These are phyloP conservation scores for Gambusia holbrooki DNA, from an alignment of 2,113 vertebrate species.

Conservation along the genomic window DNA sequence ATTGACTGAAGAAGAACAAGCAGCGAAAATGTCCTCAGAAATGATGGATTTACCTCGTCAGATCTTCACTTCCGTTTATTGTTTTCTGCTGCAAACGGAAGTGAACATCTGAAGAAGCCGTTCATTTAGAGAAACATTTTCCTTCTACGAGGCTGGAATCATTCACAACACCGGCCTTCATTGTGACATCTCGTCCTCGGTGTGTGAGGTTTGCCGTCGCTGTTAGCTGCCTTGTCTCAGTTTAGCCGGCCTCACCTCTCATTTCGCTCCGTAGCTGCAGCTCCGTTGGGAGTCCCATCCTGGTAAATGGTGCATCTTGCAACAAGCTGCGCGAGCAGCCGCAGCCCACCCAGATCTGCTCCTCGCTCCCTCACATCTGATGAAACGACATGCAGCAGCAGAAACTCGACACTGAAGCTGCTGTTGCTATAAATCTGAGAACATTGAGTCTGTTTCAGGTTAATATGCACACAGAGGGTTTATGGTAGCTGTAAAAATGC, in stretches of 20 bases:
- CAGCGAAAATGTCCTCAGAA: neutral
- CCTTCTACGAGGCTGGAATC: slow-evolving; percentile 40
- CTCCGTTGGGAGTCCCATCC: slow-evolving; percentile 32
- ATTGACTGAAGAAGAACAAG: neutral
- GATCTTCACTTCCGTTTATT: neutral
- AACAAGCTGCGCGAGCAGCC: slow-evolving; percentile 37
- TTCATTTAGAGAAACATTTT: slow-evolving; percentile 27
- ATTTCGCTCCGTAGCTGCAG: slow-evolving; percentile 41
- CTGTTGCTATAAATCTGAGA: neutral
- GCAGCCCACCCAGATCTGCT: neutral
- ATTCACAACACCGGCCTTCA: slow-evolving; percentile 54
- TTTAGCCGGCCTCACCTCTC: slow-evolving; percentile 33
- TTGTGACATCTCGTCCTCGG: slow-evolving; percentile 28
- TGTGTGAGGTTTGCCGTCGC: slow-evolving; percentile 27
- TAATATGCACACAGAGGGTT: neutral
- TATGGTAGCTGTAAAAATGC: neutral
- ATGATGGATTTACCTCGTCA: neutral
- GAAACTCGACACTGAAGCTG: neutral
- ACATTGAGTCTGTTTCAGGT: neutral
- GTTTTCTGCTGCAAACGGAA: slow-evolving; percentile 12
- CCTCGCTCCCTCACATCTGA: neutral
- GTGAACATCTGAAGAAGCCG: slow-evolving; percentile 6
- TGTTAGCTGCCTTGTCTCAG: slow-evolving; percentile 44
- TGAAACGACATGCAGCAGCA: neutral
- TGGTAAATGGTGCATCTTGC: slow-evolving; percentile 42